Percentiles rank a stretch among this genome's conserved stretches.
phyloP scores from a whole-genome alignment of 2,888 invertebrate genomes.

The Drosophila mimetica region DNA sequence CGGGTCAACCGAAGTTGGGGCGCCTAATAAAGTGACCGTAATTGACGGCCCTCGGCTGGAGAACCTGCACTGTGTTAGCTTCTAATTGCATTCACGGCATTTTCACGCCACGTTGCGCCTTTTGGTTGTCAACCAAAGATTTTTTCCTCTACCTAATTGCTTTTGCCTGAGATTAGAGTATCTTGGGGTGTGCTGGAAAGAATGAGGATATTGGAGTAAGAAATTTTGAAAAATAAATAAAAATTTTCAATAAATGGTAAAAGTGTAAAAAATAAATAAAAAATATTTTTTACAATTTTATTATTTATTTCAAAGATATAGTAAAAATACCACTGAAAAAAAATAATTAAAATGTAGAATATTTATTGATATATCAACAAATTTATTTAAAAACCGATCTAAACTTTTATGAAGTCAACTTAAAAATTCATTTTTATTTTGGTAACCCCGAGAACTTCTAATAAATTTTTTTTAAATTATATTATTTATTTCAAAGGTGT shows the following conservation, averaged over 20 bases:
- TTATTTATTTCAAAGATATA: too few species aligned
- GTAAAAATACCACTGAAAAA: too few species aligned
- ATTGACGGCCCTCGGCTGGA: slow-evolving; percentile 23
- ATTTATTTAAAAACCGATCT: too few species aligned
- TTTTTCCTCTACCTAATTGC: slow-evolving; percentile 26
- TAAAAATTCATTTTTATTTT: too few species aligned
- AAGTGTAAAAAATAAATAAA: background rate
- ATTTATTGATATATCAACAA: too few species aligned
- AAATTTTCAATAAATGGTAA: too few species aligned
- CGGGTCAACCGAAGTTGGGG: slow-evolving; percentile 7
- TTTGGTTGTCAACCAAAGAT: slow-evolving; percentile 56
- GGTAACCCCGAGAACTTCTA: too few species aligned
- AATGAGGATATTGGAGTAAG: background rate
- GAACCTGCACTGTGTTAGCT: slow-evolving; percentile 9
- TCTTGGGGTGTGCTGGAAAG: background rate
- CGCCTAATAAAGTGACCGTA: slow-evolving; percentile 27
- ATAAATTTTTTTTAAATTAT: too few species aligned
- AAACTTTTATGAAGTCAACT: too few species aligned
- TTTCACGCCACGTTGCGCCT: slow-evolving; percentile 56
- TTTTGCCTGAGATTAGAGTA: slow-evolving; percentile 13
- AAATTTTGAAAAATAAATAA: background rate
- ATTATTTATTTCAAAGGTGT: too few species aligned
- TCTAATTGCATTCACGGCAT: slow-evolving; percentile 66
- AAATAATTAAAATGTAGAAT: too few species aligned
- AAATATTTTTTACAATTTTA: too few species aligned